Base-by-base conservation (phyloP, 1,140 invertebrate genomes). In the Caenorhabditis tropicalis region DNA sequence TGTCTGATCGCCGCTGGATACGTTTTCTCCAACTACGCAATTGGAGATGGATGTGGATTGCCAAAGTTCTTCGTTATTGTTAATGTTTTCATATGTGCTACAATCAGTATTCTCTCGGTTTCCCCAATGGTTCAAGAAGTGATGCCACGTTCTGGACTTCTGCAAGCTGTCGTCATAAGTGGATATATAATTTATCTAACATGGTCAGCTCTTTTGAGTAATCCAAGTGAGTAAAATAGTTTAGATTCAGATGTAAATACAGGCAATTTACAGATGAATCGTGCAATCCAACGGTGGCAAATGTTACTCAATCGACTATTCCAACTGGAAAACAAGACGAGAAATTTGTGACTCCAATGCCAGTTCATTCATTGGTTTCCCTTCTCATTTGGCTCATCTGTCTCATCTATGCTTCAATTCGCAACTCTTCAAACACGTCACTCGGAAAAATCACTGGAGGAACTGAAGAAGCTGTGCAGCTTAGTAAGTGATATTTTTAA, bases 61-160 rank as follows among this genome's bases (percentile, higher is more conserved):
- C 96, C 98, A 90, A 99, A 98, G 92, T 98, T 99, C 92, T 98
- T 99, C 92, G 96, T 99, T 87, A 96, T 96, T 0, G 94, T 98
- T 91, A 99, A 99, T 92, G 90, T 99, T 86, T 95, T 99, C 83
- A 92, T 99, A 10, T 96, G 96, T 89, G 91, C 98, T 43, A 93
- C 95, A 48, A 93, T 95, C 27, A 98, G 96, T 89, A 92, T 94
- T 7, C 89, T 98, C 6, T 98, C 97, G 0, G 94, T 99, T 89
- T 92, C 98, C 86, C 97, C 98, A 7, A 94, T 48, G 48, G 83
- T 84, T 21, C 83, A 84, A 48, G 83, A 84, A 48, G n/a, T 51
- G 4, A 90, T 92, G 82, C 90, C 90, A 10, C 81, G 85, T 46
- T 93, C 93, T 39, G 93, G 93, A 48, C 90, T 93, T 10, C 90